Evolutionary conservation across 2,113 vertebrate species (phyloP).

Genomic region (Chauna torquata): DNA sequence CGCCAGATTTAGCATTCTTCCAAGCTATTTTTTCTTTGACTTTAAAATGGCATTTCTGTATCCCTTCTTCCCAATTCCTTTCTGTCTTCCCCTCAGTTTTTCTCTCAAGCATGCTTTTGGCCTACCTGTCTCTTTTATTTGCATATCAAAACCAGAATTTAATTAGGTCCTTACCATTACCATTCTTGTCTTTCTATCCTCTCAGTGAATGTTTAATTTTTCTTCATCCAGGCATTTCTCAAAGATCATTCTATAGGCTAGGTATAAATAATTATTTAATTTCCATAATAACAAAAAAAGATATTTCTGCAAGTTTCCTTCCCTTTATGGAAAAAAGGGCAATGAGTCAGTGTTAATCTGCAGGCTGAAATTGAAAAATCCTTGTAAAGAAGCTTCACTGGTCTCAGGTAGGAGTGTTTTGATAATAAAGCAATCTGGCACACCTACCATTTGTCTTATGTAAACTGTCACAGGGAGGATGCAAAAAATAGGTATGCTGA

Average conservation of each 20-base stretch:
- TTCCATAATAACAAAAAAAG: background rate
- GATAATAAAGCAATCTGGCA: background rate
- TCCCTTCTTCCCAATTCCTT: background rate
- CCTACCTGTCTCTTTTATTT: background rate
- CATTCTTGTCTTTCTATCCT: background rate
- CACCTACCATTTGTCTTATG: background rate
- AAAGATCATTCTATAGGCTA: background rate
- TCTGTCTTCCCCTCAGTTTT: background rate
- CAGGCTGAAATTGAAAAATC: background rate
- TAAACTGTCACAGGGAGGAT: background rate
- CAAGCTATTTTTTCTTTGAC: background rate
- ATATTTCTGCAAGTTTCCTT: background rate
- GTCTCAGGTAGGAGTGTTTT: background rate
- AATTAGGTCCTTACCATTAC: background rate
- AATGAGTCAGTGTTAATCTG: background rate
- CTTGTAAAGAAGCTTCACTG: background rate
- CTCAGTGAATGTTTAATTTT: background rate
- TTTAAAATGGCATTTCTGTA: background rate
- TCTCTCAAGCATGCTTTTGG: background rate
- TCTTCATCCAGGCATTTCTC: background rate
- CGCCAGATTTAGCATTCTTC: background rate
- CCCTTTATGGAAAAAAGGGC: background rate
- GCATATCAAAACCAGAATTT: conserved; percentile 6
- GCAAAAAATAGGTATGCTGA: background rate
- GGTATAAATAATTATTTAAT: background rate